Conservation (phyloP, 2,888 invertebrate species). For the Gryllus longicercus region DNA sequence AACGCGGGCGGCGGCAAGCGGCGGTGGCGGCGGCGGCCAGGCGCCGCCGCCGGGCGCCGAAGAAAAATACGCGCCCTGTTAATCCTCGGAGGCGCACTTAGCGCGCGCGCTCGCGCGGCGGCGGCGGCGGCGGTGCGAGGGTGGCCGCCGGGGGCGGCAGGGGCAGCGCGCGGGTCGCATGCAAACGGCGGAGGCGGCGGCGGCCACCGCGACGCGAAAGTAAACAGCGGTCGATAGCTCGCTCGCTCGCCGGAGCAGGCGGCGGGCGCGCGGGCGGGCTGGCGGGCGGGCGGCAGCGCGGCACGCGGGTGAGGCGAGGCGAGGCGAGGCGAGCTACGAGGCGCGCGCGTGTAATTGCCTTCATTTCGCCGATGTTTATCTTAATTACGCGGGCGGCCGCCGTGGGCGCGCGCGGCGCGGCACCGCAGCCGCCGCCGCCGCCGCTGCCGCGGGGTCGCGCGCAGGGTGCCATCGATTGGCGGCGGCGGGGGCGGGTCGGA, state of each 20-base stretch:
- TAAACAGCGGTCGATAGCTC: neutral
- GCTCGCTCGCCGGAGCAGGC: neutral
- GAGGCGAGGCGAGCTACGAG: neutral
- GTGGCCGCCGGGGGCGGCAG: neutral
- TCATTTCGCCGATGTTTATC: constrained; percentile 39
- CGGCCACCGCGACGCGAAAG: neutral
- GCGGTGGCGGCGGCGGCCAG: neutral
- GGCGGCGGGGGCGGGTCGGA: constrained; percentile 44
- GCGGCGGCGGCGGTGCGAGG: neutral
- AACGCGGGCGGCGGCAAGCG: constrained; percentile 27
- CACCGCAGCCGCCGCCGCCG: neutral
- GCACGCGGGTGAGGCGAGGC: neutral
- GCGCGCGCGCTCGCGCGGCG: constrained; percentile 23
- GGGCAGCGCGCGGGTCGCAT: neutral
- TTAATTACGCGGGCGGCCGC: constrained; percentile 35
- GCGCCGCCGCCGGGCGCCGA: constrained; percentile 42
- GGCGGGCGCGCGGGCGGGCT: neutral
- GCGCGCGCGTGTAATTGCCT: constrained; percentile 34
- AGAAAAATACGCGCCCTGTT: constrained; percentile 57
- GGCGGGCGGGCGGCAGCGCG: neutral
- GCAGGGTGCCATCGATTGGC: neutral
- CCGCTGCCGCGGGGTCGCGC: neutral
- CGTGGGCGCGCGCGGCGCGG: neutral
- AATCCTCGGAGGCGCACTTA: constrained; percentile 38
- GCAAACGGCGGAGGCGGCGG: neutral